These are phyloP conservation scores for Macrochelys suwanniensis DNA, from an alignment of 2,797 vertebrate species.

Conservation along the genomic window DNA sequence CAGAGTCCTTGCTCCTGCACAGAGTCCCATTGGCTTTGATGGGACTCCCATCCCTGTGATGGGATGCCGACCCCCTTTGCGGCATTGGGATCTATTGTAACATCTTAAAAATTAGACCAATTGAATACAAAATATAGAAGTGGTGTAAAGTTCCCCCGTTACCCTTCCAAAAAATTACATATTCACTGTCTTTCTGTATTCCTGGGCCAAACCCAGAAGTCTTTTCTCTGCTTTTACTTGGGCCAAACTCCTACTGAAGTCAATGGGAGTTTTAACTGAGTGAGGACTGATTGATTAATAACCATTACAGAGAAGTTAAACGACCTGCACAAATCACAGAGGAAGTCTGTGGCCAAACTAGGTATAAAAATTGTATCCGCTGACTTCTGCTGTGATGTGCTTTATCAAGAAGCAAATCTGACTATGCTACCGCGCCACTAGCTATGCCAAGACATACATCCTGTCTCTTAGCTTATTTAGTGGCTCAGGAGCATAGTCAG, in stretches of 20 bases:
- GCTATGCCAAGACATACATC: not conserved
- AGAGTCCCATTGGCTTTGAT: too few relatives aligned
- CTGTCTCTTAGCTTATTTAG: not conserved
- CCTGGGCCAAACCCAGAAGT: not conserved
- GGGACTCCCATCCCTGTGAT: too few relatives aligned
- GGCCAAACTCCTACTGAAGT: not conserved
- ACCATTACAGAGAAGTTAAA: not conserved
- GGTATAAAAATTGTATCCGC: not conserved
- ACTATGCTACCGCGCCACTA: not conserved
- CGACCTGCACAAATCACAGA: not conserved
- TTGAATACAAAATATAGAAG: not conserved
- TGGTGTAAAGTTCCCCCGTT: not conserved
- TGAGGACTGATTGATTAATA: not conserved
- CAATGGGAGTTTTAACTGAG: not conserved
- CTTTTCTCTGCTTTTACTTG: not conserved
- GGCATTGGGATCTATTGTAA: not conserved
- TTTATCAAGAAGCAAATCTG: not conserved
- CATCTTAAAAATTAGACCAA: not conserved
- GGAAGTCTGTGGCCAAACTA: not conserved
- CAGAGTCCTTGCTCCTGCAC: too few relatives aligned
- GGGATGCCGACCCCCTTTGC: too few relatives aligned
- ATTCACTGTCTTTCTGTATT: not conserved
- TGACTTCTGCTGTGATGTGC: not conserved
- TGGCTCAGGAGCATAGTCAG: rapidly evolving
- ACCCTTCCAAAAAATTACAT: not conserved